These are phyloP conservation scores for Elephantulus edwardii DNA, from an alignment of 2,113 vertebrate species.

Conservation along the genomic window DNA sequence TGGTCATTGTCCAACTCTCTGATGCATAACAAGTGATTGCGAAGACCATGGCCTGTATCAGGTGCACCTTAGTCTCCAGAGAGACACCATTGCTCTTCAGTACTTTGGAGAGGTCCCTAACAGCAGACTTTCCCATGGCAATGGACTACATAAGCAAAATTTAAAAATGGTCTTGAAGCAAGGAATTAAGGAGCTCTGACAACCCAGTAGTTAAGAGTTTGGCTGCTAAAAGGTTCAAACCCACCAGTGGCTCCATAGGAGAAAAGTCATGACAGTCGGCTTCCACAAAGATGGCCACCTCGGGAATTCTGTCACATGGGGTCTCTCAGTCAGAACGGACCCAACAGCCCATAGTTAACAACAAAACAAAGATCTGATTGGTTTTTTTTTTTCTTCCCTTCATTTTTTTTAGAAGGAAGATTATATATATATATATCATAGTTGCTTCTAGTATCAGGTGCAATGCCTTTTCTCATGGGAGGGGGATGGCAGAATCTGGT, in stretches of 20 bases:
- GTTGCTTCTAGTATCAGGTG: background rate
- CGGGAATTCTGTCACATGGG: background rate
- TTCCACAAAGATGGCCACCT: background rate
- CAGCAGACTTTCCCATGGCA: too few relatives aligned
- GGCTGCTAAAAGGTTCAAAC: background rate
- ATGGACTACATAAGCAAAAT: too few relatives aligned
- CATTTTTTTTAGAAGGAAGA: background rate
- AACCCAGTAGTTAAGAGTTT: background rate
- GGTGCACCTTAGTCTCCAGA: too few relatives aligned
- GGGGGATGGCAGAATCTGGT: background rate
- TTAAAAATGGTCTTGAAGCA: background rate
- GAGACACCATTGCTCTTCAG: too few relatives aligned
- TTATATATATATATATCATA: background rate
- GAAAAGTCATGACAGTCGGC: background rate
- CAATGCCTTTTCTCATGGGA: background rate
- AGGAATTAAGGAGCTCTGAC: background rate
- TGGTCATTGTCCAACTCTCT: too few relatives aligned
- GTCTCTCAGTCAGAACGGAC: background rate
- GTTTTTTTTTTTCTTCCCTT: conserved; percentile 31
- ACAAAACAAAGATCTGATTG: background rate
- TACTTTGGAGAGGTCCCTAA: too few relatives aligned
- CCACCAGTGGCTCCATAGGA: background rate
- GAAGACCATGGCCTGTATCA: too few relatives aligned
- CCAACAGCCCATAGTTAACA: background rate
- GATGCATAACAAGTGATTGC: too few relatives aligned